Percentiles rank a stretch among this genome's conserved stretches.
These are phyloP conservation scores for Cryptocephalus moraei DNA, from an alignment of 2,888 invertebrate genomes.

Conservation along the genomic window DNA sequence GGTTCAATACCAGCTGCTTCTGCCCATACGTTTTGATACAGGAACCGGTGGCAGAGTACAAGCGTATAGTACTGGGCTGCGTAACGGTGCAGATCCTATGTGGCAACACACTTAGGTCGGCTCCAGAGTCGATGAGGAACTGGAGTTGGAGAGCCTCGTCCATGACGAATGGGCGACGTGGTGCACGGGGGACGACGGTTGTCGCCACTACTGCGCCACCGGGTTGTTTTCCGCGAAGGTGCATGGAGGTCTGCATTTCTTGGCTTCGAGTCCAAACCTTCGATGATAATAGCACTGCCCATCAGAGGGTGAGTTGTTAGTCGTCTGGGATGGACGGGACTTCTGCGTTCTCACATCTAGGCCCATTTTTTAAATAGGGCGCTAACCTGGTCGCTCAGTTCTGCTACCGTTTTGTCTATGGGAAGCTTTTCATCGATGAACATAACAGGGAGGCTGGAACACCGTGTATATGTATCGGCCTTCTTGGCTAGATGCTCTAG, in stretches of 20 bases:
- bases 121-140: background rate
- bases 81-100: background rate
- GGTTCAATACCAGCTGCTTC: background rate
- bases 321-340: background rate
- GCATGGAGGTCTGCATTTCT: background rate
- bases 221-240: background rate
- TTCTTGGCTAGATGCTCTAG: background rate
- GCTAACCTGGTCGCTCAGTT: background rate
- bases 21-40: background rate
- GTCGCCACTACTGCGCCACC: slow-evolving; percentile 1
- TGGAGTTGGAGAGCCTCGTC: background rate
- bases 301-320: background rate
- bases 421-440: background rate
- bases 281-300: background rate
- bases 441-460: background rate
- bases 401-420: background rate
- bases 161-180: background rate
- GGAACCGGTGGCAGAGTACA: background rate
- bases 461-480: background rate
- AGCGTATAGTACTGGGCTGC: background rate
- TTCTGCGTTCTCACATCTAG: background rate
- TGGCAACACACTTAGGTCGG: background rate
- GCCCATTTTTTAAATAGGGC: background rate
- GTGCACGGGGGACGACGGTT: background rate
- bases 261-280: background rate